Evolutionary conservation across 2,113 vertebrate genomes (phyloP), one percentile per base, ranked within the genome.

Genomic region (Rattus rattus): DNA sequence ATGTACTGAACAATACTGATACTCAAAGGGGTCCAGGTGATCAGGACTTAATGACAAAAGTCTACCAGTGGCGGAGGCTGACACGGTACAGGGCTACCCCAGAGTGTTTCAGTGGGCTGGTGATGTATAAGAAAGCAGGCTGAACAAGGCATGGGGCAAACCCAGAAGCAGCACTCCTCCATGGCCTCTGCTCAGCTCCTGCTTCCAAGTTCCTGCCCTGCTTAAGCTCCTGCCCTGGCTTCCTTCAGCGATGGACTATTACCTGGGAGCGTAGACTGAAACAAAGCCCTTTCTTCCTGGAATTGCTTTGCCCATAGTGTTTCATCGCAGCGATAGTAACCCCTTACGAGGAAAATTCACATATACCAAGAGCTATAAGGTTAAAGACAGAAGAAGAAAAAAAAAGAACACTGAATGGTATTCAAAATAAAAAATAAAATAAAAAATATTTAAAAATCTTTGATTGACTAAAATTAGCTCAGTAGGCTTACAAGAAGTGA

Each of bases 381-480:
- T 95, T 72, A 92, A 95, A 73, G 39, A 61, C 61, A 70, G 85
- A 86, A 69, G 4, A 72, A 36, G 49, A 77, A 89, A 93, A n/a
- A 75, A 30, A 6, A 19, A 76, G 49, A 30, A 72, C 5, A 52
- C 17, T 54, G 12, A 59, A 43, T 33, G 52, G 4, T 76, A 69
- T 88, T 88, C 4, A 77, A 92, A 97, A 95, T 72, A 73, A 94
- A 94, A 19, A 63, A 94, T 7, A 63, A 63, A 63, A 85, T 69
- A 43, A 69, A 88, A 63, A 69, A 67, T n/a, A 22, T 80, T 33
- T 30, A 70, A 93, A 63, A 65, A 63, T 39, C 0, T 17, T 59
- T 39, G 30, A 49, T 63, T 92, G 24, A 81, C 36, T 81, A 67
- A 90, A 86, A 86, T 87, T 56, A 81, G 54, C 20, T 61, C 56